Percentiles rank a stretch among this genome's conserved stretches.
These are phyloP conservation scores for Progne subis DNA, from an alignment of 2,113 vertebrate species.

Conservation along the genomic window DNA sequence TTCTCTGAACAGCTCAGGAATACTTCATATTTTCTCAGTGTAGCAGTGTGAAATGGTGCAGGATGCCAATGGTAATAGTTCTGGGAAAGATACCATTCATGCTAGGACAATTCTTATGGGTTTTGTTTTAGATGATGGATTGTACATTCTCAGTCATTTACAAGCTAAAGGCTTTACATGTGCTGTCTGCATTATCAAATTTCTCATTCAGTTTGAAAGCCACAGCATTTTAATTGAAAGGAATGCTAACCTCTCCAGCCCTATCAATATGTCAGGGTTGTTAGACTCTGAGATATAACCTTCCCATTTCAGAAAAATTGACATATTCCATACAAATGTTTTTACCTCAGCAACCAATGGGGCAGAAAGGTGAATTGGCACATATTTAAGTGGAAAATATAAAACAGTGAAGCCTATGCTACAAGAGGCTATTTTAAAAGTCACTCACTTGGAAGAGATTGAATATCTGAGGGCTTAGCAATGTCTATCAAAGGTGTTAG, in stretches of 20 bases:
- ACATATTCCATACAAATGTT: background rate
- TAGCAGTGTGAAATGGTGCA: constrained; percentile 33
- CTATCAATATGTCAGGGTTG: constrained; percentile 20
- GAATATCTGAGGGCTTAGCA: constrained; percentile 5
- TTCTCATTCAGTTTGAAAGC: constrained; percentile 59
- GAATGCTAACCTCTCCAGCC: constrained; percentile 11
- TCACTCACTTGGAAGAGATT: constrained; percentile 12
- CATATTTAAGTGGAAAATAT: background rate
- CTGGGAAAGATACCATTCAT: constrained; percentile 55
- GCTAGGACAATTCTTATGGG: constrained; percentile 62
- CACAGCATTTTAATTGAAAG: constrained; percentile 50
- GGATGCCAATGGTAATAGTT: constrained; percentile 50
- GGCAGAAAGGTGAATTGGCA: constrained; percentile 8
- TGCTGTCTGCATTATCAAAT: constrained; percentile 59
- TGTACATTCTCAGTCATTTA: constrained; percentile 66
- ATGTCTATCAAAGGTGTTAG: background rate
- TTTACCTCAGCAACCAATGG: background rate
- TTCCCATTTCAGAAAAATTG: background rate
- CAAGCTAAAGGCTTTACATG: constrained; percentile 59
- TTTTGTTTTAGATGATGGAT: constrained; percentile 70
- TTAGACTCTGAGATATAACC: constrained; percentile 44
- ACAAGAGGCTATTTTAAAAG: background rate
- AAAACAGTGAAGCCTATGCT: background rate
- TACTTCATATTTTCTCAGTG: constrained; percentile 17
- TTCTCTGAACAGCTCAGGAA: constrained; percentile 27